phyloP scores from a whole-genome alignment of 2,797 vertebrate genomes.

The Coracias cyanogaster region DNA sequence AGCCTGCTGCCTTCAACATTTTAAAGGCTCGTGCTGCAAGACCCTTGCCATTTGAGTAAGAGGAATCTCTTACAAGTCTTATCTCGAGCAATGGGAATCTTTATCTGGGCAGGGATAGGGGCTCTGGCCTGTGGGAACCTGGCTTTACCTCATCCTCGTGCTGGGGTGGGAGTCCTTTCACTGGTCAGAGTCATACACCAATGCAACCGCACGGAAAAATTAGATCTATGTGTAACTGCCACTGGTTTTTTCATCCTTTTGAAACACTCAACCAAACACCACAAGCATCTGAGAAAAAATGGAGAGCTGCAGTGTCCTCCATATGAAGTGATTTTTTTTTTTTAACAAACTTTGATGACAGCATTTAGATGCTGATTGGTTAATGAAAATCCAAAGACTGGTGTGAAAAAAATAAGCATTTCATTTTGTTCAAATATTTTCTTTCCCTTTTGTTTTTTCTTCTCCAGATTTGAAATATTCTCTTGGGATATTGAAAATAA shows the following conservation, averaged over 20 bases:
- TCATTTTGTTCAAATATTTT: not conserved
- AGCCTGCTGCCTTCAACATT: not conserved
- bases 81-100: not conserved
- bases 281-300: not conserved
- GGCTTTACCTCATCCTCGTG: fast-evolving
- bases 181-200: not conserved
- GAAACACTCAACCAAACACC: not conserved
- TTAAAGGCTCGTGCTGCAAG: not conserved
- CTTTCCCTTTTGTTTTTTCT: not conserved
- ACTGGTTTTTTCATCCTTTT: not conserved
- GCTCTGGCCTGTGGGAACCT: fast-evolving
- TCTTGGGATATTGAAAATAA: not conserved
- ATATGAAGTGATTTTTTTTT: not conserved
- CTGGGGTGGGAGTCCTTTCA: not conserved
- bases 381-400: not conserved
- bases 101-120: not conserved
- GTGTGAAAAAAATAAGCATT: not conserved
- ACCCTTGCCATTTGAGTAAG: not conserved
- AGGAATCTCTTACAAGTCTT: not conserved
- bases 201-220: not conserved
- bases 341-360: not conserved
- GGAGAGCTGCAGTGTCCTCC: not conserved
- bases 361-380: not conserved
- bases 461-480: not conserved
- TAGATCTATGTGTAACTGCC: not conserved